A percentile compares a stretch with the other conserved stretches of the same genome.
These are phyloP conservation scores for Gavialis gangeticus DNA, from an alignment of 2,113 vertebrate genomes.

Conservation along the genomic window DNA sequence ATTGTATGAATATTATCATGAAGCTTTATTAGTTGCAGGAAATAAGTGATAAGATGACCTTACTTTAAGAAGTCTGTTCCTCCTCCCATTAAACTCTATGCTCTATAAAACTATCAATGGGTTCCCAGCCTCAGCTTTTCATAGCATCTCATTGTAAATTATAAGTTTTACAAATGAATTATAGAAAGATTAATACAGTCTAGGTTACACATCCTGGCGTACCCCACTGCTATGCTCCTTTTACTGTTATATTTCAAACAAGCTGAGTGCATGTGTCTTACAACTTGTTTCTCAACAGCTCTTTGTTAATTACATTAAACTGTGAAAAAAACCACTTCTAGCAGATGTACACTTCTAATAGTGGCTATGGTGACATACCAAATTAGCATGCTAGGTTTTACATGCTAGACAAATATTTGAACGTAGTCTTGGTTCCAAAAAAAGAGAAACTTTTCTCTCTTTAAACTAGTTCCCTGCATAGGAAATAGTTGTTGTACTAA, in stretches of 20 bases:
- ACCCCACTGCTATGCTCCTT: neutral
- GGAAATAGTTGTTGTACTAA: neutral
- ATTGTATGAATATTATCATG: neutral
- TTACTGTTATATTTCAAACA: neutral
- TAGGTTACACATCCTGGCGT: constrained; percentile 13
- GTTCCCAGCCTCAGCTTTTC: neutral
- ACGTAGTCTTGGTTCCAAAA: neutral
- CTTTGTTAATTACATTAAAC: neutral
- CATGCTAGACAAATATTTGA: neutral
- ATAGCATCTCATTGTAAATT: neutral
- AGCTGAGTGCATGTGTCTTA: neutral
- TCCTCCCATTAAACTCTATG: neutral
- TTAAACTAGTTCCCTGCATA: constrained; percentile 14
- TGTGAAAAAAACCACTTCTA: neutral
- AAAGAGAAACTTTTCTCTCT: neutral
- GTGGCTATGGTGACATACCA: neutral
- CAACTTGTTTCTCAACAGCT: neutral
- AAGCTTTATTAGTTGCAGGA: neutral
- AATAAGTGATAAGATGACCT: neutral
- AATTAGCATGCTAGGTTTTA: neutral
- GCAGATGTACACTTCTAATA: neutral
- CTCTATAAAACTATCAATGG: neutral
- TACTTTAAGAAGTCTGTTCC: neutral
- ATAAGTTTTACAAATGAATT: neutral
- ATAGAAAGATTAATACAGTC: neutral